Percentiles rank a stretch among this genome's conserved stretches.
Evolutionary conservation across 2,888 invertebrate species (phyloP).

Genomic region (Catotricha subobsoleta): DNA sequence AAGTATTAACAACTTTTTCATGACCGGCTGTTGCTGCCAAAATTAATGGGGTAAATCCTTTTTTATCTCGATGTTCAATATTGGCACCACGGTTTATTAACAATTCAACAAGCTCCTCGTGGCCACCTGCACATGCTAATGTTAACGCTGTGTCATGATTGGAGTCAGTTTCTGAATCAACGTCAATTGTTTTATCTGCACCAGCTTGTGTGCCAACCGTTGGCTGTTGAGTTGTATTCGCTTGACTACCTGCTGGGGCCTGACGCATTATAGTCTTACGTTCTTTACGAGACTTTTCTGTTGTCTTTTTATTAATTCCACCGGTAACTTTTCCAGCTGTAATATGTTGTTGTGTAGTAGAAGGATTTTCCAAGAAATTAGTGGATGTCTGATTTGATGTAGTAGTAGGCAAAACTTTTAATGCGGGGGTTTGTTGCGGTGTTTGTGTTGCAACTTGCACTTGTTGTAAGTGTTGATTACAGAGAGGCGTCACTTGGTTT

Average conservation of each 20-base stretch:
- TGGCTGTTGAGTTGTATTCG: constrained; percentile 5
- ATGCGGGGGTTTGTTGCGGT: constrained; percentile 12
- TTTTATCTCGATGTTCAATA: constrained; percentile 97
- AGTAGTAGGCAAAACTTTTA: too few relatives aligned
- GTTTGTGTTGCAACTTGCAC: too few relatives aligned
- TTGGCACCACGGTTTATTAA: constrained; percentile 82
- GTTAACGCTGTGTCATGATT: constrained; percentile 98
- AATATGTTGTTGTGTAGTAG: too few relatives aligned
- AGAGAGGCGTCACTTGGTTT: too few relatives aligned
- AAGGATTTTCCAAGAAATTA: too few relatives aligned
- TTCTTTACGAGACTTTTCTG: constrained; percentile 30
- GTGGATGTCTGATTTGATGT: too few relatives aligned
- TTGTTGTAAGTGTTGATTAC: too few relatives aligned
- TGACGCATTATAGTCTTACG: constrained; percentile 25
- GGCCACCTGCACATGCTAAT: constrained; percentile 91
- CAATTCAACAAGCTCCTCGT: constrained; percentile 86
- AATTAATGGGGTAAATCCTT: constrained; percentile 95
- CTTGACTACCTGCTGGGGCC: constrained; percentile 29
- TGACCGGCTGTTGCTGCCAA: constrained; percentile 94
- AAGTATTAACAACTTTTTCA: constrained; percentile 72
- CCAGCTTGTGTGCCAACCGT: neutral
- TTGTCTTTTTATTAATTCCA: constrained; percentile 18
- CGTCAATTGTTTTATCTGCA: constrained; percentile 45
- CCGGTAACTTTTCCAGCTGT: too few relatives aligned
- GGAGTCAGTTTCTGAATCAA: constrained; percentile 95